phyloP scores from a whole-genome alignment of 1,140 invertebrate genomes.

The Adoxophyes honmai region DNA sequence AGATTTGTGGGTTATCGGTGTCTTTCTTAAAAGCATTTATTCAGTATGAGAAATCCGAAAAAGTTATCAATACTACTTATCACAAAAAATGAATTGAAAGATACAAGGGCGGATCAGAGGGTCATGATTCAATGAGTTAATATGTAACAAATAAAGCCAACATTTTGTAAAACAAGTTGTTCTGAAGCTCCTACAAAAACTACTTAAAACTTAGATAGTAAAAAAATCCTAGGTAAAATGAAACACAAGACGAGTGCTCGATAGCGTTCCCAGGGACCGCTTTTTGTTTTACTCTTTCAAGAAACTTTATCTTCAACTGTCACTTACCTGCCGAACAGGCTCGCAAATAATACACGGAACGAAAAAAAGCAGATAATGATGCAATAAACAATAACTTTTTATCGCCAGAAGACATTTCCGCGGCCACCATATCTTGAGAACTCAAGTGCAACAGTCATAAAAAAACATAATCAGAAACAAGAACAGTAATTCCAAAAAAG shows the following conservation, averaged over 20 bases:
- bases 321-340: background rate
- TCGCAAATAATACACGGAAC: background rate
- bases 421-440: background rate
- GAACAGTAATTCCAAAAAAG: constrained; percentile 22
- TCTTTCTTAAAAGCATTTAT: too few species aligned
- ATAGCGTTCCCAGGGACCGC: background rate
- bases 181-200: too few species aligned
- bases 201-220: too few species aligned
- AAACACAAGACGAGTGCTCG: background rate
- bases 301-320: background rate
- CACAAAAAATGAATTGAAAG: too few species aligned
- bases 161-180: too few species aligned
- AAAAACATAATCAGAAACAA: constrained; percentile 21
- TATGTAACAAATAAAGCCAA: too few species aligned
- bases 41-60: too few species aligned
- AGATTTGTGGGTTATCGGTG: too few species aligned
- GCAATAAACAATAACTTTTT: constrained; percentile 9
- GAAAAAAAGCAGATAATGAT: background rate
- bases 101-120: too few species aligned
- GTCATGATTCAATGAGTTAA: too few species aligned
- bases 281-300: background rate
- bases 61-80: too few species aligned
- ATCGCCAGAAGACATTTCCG: background rate
- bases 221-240: too few species aligned
- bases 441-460: constrained; percentile 13